Evolutionary conservation across 2,888 invertebrate genomes (phyloP), one percentile per base, ranked within the genome.

Genomic region (Ophioninae sp.): DNA sequence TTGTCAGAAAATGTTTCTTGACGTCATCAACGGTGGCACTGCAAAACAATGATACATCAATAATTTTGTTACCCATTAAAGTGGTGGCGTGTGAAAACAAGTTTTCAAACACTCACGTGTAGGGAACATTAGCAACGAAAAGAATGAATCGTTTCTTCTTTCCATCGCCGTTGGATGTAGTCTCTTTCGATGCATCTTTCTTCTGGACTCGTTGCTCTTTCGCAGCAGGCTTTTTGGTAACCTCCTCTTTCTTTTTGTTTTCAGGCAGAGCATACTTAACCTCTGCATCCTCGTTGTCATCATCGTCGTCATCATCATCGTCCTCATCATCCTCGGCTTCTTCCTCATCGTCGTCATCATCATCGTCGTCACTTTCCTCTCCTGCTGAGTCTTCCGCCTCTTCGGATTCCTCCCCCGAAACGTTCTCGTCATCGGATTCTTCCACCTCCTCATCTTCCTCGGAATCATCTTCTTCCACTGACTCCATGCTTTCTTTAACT

Each of bases 61-160:
- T 44, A 3, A 1, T 44, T 13, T 1, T 62, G 20, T 50, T 44
- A 3, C 64, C 61, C 57, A 41, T 7, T 10, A 7, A 44, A 17
- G 17, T 61, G 13, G 37, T 21, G 0, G 39, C 39, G 8, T 23
- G 37, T 69, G 13, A 44, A 10, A 13, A 44, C 10, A n/a, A n/a
- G n/a, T 44, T 21, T 17, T 23, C 17, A 10, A 41, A 70, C 21
- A 37, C 90, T 91, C 88, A 92, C 92, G 90, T 90, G 82, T 88
- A 93, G 7, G 94, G 91, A 64, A 94, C 83, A 86, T 94, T 94
- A 74, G 93, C 93, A 64, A 94, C 93, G 84, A 93, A 94, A 8
- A 94, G 87, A 57, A 93, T 92, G 78, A 91, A 93, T 89, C 93
- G 88, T 23, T 89, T 88, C 56, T 90, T 90, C 67, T 90, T 90